These are phyloP conservation scores for Ia io DNA, from an alignment of 2,113 vertebrate species.

Conservation along the genomic window DNA sequence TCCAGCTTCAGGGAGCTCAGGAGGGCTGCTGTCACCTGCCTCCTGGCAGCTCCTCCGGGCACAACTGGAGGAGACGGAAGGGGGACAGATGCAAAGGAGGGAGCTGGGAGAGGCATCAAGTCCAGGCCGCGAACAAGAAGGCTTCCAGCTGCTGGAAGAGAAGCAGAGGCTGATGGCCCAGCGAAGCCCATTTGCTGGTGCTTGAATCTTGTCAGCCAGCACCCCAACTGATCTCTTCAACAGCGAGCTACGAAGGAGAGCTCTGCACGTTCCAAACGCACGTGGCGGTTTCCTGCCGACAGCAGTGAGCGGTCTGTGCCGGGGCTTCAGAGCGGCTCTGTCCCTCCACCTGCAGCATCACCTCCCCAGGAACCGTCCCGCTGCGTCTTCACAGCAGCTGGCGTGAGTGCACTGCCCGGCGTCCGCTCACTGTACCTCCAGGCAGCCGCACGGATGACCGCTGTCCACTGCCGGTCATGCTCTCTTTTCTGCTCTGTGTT, in stretches of 20 bases:
- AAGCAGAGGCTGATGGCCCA: not conserved
- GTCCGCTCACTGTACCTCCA: no score
- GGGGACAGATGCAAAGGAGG: not conserved
- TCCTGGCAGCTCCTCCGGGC: not conserved
- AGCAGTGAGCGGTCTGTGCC: not conserved
- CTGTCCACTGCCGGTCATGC: accelerated
- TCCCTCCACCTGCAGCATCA: not conserved
- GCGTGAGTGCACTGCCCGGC: accelerated
- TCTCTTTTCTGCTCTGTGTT: not conserved
- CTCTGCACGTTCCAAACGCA: not conserved
- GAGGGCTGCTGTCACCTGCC: not conserved
- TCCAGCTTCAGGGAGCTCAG: not conserved
- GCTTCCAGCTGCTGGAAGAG: not conserved
- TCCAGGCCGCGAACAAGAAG: not conserved
- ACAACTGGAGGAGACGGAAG: not conserved
- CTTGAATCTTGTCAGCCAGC: not conserved
- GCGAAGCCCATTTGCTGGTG: not conserved
- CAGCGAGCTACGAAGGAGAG: not conserved
- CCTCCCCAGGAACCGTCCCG: accelerated
- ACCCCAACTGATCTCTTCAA: no score
- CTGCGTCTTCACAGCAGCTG: no score
- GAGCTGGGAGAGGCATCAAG: not conserved
- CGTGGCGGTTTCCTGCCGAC: not conserved
- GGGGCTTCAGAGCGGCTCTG: not conserved
- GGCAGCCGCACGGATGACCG: not conserved